phyloP scores from a whole-genome alignment of 2,797 vertebrate genomes.

The Sebastes hubbsi region DNA sequence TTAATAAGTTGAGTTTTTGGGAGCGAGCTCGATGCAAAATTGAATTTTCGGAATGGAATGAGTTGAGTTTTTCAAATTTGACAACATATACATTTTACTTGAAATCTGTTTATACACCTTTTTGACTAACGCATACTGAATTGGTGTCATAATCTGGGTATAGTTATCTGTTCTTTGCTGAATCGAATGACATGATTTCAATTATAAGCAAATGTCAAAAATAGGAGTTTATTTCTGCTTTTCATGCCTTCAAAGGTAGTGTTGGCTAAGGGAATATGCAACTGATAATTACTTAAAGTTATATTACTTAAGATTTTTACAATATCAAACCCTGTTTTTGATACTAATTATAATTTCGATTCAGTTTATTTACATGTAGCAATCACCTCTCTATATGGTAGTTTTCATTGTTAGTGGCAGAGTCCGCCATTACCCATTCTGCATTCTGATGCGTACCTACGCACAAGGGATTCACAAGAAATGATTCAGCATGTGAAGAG shows the following conservation, averaged over 20 bases:
- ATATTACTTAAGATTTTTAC: too few species aligned
- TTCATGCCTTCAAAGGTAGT: background rate
- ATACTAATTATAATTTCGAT: too few species aligned
- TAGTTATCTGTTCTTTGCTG: background rate
- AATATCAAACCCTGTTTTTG: too few species aligned
- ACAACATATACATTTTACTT: background rate
- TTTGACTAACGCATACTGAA: background rate
- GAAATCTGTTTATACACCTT: background rate
- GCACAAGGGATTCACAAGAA: too few species aligned
- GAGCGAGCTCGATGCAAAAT: background rate
- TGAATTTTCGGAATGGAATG: background rate
- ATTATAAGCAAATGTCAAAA: background rate
- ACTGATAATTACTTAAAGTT: too few species aligned
- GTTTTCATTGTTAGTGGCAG: too few species aligned
- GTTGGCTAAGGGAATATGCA: background rate
- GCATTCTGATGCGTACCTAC: too few species aligned
- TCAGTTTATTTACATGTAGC: too few species aligned
- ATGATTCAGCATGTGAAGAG: too few species aligned
- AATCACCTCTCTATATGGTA: too few species aligned
- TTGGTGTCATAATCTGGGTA: background rate
- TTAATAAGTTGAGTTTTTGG: slow-evolving; percentile 30
- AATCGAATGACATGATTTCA: background rate
- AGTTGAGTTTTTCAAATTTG: background rate
- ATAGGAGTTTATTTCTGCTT: background rate
- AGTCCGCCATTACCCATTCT: too few species aligned